These are phyloP conservation scores for Acanthisitta chloris DNA, from an alignment of 2,113 vertebrate species.

Conservation along the genomic window DNA sequence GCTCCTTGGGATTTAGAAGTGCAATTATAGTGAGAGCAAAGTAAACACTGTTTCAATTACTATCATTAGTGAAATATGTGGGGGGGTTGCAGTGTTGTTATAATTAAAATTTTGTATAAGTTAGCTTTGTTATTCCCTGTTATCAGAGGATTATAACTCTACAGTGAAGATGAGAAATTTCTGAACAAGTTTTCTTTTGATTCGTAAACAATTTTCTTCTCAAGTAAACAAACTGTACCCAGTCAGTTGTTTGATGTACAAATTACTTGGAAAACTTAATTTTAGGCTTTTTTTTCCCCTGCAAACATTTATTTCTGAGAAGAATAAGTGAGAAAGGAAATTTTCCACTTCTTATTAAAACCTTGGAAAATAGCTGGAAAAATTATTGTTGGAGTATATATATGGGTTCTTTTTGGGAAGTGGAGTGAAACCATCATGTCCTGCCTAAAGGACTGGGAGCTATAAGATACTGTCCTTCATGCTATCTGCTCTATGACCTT, in stretches of 20 bases:
- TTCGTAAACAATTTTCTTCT: neutral
- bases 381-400: neutral
- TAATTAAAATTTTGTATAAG: constrained; percentile 11
- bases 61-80: neutral
- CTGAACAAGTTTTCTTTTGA: neutral
- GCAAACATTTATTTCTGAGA: neutral
- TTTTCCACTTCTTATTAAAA: neutral
- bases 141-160: neutral
- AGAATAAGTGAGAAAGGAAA: neutral
- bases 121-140: neutral
- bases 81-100: neutral
- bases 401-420: neutral
- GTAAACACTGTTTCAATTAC: constrained; percentile 20
- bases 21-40: constrained; percentile 8
- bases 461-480: neutral
- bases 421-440: fast-evolving
- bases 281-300: neutral
- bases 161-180: neutral
- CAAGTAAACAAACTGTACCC: neutral
- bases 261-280: neutral
- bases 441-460: neutral
- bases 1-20: neutral
- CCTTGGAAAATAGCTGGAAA: neutral
- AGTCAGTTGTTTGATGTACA: neutral
- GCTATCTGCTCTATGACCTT: neutral